Evolutionary conservation across 1,140 invertebrate genomes (phyloP).

Genomic region (Acromyrmex heyeri): DNA sequence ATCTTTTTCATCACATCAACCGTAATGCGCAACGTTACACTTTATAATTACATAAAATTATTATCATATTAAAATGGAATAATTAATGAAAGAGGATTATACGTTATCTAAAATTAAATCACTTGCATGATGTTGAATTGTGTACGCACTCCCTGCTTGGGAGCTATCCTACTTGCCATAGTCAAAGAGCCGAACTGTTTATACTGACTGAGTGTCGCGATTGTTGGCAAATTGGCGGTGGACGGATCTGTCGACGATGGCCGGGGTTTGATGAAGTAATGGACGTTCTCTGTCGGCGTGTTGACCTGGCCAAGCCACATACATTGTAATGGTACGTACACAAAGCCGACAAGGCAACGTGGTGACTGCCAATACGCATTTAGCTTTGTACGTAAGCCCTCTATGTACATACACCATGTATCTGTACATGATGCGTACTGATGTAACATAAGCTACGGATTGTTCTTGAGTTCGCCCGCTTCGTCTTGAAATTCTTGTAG

Average conservation of each 20-base stretch:
- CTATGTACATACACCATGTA: conserved; percentile 36
- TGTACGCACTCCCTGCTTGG: conserved; percentile 16
- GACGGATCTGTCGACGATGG: conserved; percentile 81
- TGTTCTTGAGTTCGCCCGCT: conserved; percentile 18
- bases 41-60: neutral
- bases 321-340: conserved; percentile 78
- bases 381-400: conserved; percentile 61
- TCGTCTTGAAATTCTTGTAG: no score
- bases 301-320: conserved; percentile 78
- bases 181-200: conserved; percentile 74
- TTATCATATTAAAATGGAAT: neutral
- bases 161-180: conserved; percentile 63
- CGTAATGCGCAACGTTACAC: neutral
- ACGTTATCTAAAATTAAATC: neutral
- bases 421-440: conserved; percentile 21
- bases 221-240: conserved; percentile 84
- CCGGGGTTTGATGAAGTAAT: conserved; percentile 85
- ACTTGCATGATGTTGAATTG: neutral
- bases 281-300: conserved; percentile 84
- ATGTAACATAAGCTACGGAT: conserved; percentile 8
- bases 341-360: conserved; percentile 43
- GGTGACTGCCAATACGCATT: conserved; percentile 68
- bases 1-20: neutral
- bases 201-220: conserved; percentile 77
- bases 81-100: conserved; percentile 12